Conservation (phyloP, 2,888 invertebrate genomes). For the Nemurella pictetii region DNA sequence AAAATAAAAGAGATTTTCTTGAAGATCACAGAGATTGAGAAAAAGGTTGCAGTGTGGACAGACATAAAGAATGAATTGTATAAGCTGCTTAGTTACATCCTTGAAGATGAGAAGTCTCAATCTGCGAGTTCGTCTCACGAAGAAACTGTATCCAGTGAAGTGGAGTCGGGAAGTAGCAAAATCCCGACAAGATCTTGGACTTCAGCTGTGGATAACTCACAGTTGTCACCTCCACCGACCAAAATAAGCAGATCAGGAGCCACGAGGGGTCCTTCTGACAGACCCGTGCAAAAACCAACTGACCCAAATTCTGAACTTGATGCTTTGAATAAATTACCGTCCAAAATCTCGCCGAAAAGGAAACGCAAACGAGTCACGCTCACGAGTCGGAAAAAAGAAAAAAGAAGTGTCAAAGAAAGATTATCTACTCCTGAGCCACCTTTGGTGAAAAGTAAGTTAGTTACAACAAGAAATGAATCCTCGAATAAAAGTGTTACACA, state of each 20-base stretch:
- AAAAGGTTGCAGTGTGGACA: conserved; percentile 60
- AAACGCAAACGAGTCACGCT: neutral
- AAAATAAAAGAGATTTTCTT: conserved; percentile 52
- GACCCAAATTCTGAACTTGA: neutral
- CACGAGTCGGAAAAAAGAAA: neutral
- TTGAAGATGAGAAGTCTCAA: conserved; percentile 12
- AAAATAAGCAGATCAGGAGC: neutral
- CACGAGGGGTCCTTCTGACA: neutral
- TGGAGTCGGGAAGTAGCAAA: neutral
- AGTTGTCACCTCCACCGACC: neutral
- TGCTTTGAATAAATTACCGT: neutral
- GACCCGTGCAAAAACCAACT: neutral
- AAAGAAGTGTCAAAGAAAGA: neutral
- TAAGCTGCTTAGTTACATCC: conserved; percentile 51
- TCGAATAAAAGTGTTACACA: neutral
- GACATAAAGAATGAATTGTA: conserved; percentile 63
- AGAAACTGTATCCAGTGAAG: neutral
- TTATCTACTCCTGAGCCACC: neutral
- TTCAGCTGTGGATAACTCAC: neutral
- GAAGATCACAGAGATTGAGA: conserved; percentile 64
- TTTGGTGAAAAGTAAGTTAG: neutral
- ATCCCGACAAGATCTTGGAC: neutral
- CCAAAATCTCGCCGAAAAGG: neutral
- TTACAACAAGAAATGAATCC: neutral
- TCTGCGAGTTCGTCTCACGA: conserved; percentile 8